Evolutionary conservation across 2,113 vertebrate species (phyloP), one percentile per base, ranked within the genome.

Genomic region (Pavo muticus): DNA sequence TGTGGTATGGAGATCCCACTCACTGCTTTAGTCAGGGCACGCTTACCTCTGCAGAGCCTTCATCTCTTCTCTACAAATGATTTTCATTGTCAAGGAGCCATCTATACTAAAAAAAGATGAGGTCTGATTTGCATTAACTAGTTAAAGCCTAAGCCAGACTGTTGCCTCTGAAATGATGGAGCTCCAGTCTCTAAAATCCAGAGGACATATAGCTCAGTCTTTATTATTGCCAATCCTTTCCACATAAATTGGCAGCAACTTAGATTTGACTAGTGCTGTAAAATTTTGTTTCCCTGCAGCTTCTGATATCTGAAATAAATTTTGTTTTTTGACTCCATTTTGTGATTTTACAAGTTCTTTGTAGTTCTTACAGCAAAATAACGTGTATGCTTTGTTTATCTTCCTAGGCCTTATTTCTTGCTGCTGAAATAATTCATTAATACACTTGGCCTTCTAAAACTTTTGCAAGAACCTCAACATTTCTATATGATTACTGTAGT

Each of bases 121-220:
- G 3, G 3, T 75, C 19, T 59, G 56, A 37, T 50, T 25, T 47
- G n/a, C n/a, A 25, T 35, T 70, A 15, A 9, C 3, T 40, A 2
- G 48, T 39, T 75, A 45, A 35, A 84, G 21, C 32, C 57, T 23
- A 45, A 0, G 0, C 50, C 48, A 75, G 32, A 21, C 37, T 35
- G 11, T 39, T 75, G 80, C 32, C 24, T 23, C 37, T 6, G n/a
- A 71, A 60, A 30, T 4, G 57, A 29, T 5, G 29, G 69, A 74
- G 63, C 32, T 64, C 23, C 23, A 18, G 27, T 19, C 56, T 75
- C 57, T 70, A 10, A 74, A 40, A 30, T 52, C 27, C 63, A 45
- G n/a, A 1, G 11, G 1, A 3, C 29, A 4, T 20, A 3, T 10
- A 45, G 40, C 47, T 83, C 2, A 1, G 14, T 35, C 60, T 8